Conservation (phyloP, 2,113 vertebrate genomes). For the Agapornis roseicollis region DNA sequence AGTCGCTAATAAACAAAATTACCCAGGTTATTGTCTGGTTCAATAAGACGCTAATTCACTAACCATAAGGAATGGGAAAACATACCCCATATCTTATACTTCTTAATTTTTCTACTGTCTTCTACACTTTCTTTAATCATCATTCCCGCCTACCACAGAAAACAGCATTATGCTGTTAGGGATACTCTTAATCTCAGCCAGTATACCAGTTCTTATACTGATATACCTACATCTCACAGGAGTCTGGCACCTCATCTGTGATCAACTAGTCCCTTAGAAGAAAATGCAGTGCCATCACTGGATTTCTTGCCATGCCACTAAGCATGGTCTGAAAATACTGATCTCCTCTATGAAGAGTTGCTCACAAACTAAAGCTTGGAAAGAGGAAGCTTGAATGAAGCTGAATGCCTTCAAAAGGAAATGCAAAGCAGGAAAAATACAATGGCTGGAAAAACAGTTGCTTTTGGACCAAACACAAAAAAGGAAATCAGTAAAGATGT, state of each 20-base stretch:
- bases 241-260: not conserved
- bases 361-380: not conserved
- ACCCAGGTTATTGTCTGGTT: not conserved
- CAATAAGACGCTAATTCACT: not conserved
- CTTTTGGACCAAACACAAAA: not conserved
- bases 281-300: not conserved
- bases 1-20: not conserved
- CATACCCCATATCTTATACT: not conserved
- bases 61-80: not conserved
- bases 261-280: not conserved
- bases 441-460: not conserved
- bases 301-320: not conserved
- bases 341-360: not conserved
- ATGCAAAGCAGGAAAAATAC: not conserved
- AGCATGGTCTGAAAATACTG: not conserved
- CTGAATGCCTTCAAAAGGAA: not conserved
- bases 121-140: not conserved
- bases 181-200: not conserved
- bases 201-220: not conserved
- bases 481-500: not conserved
- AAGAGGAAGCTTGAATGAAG: not conserved
- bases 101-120: not conserved
- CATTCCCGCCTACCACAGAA: not conserved
- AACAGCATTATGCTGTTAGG: not conserved
- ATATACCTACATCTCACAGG: not conserved